These are phyloP conservation scores for Oasisia sp. DNA, from an alignment of 2,888 invertebrate genomes.

Conservation along the genomic window DNA sequence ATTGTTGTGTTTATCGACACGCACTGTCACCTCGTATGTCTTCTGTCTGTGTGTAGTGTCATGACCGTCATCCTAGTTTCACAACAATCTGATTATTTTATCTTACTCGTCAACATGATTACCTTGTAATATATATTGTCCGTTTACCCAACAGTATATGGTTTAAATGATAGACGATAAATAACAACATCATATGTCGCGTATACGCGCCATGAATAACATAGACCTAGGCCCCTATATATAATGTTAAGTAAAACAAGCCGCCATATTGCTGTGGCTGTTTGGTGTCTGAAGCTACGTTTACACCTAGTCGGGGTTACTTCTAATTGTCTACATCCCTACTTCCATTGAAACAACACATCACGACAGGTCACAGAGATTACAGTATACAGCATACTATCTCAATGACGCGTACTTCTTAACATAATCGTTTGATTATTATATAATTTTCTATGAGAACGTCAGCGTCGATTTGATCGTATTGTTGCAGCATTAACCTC, in stretches of 20 bases:
- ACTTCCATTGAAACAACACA: neutral
- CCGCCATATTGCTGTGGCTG: too few species aligned
- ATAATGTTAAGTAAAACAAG: too few species aligned
- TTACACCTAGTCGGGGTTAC: neutral
- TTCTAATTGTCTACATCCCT: neutral
- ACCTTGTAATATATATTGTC: too few species aligned
- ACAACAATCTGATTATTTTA: too few species aligned
- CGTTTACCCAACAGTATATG: neutral
- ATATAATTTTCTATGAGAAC: neutral
- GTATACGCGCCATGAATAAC: neutral
- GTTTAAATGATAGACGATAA: neutral
- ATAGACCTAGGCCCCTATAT: too few species aligned
- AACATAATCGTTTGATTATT: slow-evolving; percentile 3
- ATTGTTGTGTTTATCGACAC: too few species aligned
- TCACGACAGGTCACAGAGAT: neutral
- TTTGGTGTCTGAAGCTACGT: too few species aligned
- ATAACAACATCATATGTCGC: neutral
- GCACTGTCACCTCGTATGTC: too few species aligned
- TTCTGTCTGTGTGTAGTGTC: too few species aligned
- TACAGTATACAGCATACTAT: neutral
- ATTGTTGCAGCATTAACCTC: neutral
- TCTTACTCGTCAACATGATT: too few species aligned
- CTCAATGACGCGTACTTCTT: neutral
- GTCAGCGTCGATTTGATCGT: neutral
- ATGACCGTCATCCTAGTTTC: too few species aligned